These are phyloP conservation scores for Tursiops truncatus DNA, from an alignment of 2,113 vertebrate genomes.

Conservation along the genomic window DNA sequence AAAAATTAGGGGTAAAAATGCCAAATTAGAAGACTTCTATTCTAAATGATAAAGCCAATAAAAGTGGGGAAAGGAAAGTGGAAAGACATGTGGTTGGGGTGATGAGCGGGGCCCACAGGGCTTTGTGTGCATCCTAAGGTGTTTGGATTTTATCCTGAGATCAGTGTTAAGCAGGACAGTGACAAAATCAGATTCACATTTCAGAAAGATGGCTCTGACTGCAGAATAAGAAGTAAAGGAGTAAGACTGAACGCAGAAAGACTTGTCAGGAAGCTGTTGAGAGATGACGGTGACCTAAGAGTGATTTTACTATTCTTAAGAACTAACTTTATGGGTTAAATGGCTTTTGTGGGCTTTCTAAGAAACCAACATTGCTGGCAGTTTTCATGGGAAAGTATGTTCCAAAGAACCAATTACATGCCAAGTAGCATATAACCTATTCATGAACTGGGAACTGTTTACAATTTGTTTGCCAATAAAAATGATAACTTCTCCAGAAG, in stretches of 20 bases:
- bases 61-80: background rate
- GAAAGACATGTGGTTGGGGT: background rate
- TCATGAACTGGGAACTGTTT: background rate
- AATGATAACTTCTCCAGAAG: slow-evolving; percentile 5
- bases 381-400: slow-evolving; percentile 36
- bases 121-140: background rate
- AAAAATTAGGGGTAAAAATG: background rate
- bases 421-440: slow-evolving; percentile 29
- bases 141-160: background rate
- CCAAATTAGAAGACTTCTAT: slow-evolving; percentile 17
- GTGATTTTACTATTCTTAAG: slow-evolving; percentile 6
- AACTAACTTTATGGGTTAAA: slow-evolving; percentile 34
- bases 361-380: slow-evolving; percentile 28
- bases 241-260: background rate
- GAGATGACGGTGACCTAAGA: background rate
- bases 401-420: slow-evolving; percentile 43
- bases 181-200: slow-evolving; percentile 19
- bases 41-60: background rate
- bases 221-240: background rate
- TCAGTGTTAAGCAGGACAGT: background rate
- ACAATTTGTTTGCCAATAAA: slow-evolving; percentile 49
- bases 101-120: background rate
- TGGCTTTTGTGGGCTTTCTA: slow-evolving; percentile 41
- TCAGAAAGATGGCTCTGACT: background rate
- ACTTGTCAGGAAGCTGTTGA: background rate